A percentile compares a stretch with the other conserved stretches of the same genome.
Conservation (phyloP, 2,797 vertebrate species). For the Sebastes minor region DNA sequence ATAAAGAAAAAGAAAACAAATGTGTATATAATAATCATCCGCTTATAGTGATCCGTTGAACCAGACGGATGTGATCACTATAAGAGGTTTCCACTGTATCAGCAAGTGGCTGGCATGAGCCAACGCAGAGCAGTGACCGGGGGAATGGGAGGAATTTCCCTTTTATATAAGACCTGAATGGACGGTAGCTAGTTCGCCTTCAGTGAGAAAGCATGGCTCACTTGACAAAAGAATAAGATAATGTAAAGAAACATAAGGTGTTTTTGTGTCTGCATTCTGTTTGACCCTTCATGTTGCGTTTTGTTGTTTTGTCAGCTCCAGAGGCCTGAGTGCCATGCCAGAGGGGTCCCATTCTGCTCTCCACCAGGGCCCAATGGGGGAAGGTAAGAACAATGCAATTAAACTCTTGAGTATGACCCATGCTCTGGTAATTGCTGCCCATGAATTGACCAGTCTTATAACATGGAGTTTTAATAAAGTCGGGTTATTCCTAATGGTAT, state of each 20-base stretch:
- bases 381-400: constrained; percentile 77
- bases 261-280: constrained; percentile 17
- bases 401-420: background rate
- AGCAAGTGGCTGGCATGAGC: constrained; percentile 60
- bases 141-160: constrained; percentile 78
- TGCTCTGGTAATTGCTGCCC: constrained; percentile 5
- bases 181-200: constrained; percentile 23
- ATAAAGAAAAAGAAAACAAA: background rate
- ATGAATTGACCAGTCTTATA: constrained; percentile 20
- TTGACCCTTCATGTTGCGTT: constrained; percentile 44
- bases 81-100: constrained; percentile 25
- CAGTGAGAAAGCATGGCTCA: constrained; percentile 26
- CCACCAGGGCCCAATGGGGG: constrained; percentile 83
- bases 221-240: background rate
- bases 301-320: constrained; percentile 62
- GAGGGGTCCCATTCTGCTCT: constrained; percentile 78
- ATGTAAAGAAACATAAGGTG: background rate
- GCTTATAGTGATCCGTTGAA: background rate
- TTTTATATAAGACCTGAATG: constrained; percentile 51
- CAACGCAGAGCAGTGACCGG: constrained; percentile 44
- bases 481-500: constrained; percentile 14
- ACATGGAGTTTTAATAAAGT: constrained; percentile 12
- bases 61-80: background rate
- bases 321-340: constrained; percentile 84
- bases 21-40: background rate